These are phyloP conservation scores for Otus sunia DNA, from an alignment of 2,113 vertebrate genomes.

Conservation along the genomic window DNA sequence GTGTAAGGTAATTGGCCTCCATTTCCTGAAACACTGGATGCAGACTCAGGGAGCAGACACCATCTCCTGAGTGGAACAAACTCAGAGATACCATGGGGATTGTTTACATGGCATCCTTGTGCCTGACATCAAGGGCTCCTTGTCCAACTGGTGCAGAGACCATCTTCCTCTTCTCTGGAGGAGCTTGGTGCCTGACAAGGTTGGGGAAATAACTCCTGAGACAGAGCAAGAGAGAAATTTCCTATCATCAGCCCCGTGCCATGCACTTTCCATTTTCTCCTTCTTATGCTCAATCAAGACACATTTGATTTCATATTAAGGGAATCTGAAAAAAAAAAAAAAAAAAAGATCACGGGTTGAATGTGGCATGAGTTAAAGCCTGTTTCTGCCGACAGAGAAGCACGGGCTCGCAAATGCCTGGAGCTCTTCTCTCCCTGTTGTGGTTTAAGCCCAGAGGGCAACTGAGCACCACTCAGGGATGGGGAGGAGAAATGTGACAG, in stretches of 20 bases:
- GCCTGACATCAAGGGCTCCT: not conserved
- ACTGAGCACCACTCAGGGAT: too few species aligned
- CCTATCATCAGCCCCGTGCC: not conserved
- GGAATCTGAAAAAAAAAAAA: not conserved
- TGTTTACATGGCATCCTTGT: fast-evolving
- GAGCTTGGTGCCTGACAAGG: not conserved
- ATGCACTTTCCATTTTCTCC: not conserved
- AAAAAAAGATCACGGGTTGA: not conserved
- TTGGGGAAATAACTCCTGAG: not conserved
- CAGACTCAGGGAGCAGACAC: not conserved
- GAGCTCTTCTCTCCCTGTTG: not conserved
- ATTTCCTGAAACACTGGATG: not conserved
- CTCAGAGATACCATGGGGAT: not conserved
- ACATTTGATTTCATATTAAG: not conserved
- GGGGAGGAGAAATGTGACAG: too few species aligned
- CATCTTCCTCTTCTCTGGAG: not conserved
- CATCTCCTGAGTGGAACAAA: not conserved
- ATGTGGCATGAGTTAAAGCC: fast-evolving
- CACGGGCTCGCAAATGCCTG: not conserved
- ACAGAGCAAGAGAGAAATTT: not conserved
- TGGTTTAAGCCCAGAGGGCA: too few species aligned
- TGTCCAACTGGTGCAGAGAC: not conserved
- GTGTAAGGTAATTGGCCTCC: conserved; percentile 7
- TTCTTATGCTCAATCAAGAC: not conserved
- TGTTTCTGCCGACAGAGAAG: not conserved